Evolutionary conservation across 2,113 vertebrate species (phyloP).

Genomic region (Ptyas mucosa): DNA sequence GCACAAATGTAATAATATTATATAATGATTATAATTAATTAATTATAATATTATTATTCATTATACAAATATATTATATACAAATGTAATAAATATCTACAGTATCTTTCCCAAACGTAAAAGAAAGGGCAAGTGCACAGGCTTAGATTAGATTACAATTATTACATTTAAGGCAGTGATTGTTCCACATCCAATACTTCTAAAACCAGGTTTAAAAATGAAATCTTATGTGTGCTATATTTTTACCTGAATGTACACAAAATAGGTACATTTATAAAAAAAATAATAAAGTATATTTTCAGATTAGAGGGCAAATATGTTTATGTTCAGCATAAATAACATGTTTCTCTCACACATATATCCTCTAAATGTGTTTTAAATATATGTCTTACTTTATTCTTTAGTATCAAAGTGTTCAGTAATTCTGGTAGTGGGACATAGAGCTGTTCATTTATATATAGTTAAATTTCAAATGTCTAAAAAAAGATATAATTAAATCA

Average conservation of each 20-base stretch:
- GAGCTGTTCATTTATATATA: not conserved
- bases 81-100: not conserved
- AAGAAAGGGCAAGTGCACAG: not conserved
- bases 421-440: not conserved
- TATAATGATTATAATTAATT: not conserved
- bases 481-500: not conserved
- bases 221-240: not conserved
- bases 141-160: not conserved
- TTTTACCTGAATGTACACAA: constrained; percentile 5
- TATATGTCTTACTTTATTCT: not conserved
- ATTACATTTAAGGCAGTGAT: not conserved
- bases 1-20: not conserved
- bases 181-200: not conserved
- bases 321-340: not conserved
- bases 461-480: not conserved
- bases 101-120: not conserved
- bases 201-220: not conserved
- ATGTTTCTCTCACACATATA: not conserved
- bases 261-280: not conserved
- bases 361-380: not conserved
- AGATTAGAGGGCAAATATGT: not conserved
- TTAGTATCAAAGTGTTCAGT: not conserved
- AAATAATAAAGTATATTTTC: not conserved
- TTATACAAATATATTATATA: not conserved
- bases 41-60: not conserved